Evolutionary conservation across 1,140 invertebrate species (phyloP).

Genomic region (Calliopsis andreniformis): DNA sequence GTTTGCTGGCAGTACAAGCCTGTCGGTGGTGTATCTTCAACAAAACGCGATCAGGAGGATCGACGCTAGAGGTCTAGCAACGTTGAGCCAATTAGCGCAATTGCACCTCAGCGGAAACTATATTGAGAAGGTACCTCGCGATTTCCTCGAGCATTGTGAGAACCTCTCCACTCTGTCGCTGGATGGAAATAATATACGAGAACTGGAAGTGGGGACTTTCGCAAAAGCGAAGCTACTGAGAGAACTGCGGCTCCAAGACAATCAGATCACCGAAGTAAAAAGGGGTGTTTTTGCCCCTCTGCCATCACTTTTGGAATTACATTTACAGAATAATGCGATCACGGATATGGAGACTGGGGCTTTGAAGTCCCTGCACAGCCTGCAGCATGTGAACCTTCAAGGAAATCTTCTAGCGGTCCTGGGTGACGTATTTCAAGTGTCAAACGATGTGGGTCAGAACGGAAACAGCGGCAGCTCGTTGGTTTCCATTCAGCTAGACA

Average conservation of each 20-base stretch:
- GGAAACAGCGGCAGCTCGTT: slow-evolving; percentile 83
- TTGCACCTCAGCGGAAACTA: slow-evolving; percentile 94
- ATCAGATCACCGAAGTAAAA: slow-evolving; percentile 88
- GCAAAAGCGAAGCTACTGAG: slow-evolving; percentile 86
- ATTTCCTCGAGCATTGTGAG: slow-evolving; percentile 88
- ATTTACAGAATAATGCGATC: slow-evolving; percentile 93
- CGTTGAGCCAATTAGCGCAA: slow-evolving; percentile 89
- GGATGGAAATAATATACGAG: slow-evolving; percentile 93
- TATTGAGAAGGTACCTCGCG: slow-evolving; percentile 87
- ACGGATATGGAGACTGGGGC: slow-evolving; percentile 91
- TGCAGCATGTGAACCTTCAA: slow-evolving; percentile 94
- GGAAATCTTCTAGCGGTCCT: slow-evolving; percentile 90
- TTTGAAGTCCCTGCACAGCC: slow-evolving; percentile 88
- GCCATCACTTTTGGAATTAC: slow-evolving; percentile 89
- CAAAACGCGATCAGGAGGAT: slow-evolving; percentile 91
- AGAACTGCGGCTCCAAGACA: slow-evolving; percentile 93
- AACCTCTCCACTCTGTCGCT: slow-evolving; percentile 92
- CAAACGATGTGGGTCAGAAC: slow-evolving; percentile 59
- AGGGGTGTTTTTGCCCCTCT: slow-evolving; percentile 91
- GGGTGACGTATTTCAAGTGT: slow-evolving; percentile 89
- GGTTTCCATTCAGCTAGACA: slow-evolving; percentile 92
- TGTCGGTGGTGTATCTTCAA: slow-evolving; percentile 93
- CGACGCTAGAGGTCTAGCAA: slow-evolving; percentile 86
- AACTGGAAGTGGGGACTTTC: slow-evolving; percentile 91
- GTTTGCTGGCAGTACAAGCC: slow-evolving; percentile 88